phyloP scores from a whole-genome alignment of 2,888 invertebrate species.

The Pseudanteris insignis region DNA sequence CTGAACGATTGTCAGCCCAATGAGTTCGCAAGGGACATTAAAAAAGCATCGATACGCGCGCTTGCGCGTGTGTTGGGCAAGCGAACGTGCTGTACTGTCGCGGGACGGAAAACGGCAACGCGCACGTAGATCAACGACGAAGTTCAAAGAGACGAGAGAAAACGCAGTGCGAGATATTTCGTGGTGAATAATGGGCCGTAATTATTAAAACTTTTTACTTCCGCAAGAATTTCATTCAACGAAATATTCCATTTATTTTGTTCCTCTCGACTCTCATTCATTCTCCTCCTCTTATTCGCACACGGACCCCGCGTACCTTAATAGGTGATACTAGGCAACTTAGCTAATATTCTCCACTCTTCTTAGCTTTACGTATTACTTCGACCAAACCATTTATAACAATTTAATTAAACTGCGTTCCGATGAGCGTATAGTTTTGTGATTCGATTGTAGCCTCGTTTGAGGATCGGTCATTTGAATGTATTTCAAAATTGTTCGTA shows the following conservation, averaged over 20 bases:
- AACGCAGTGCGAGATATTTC: constrained; percentile 39
- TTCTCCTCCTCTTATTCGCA: constrained; percentile 40
- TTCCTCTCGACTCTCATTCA: constrained; percentile 34
- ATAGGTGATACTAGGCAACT: constrained; percentile 35
- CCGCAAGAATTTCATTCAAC: constrained; percentile 34
- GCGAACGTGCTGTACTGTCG: constrained; percentile 28
- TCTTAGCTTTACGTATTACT: no score
- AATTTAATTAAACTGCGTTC: no score
- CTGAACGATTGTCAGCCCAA: no score
- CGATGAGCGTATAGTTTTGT: no score
- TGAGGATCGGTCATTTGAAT: no score
- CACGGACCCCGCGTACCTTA: constrained; percentile 21
- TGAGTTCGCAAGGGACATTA: no score
- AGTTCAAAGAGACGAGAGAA: constrained; percentile 39
- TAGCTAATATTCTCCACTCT: constrained; percentile 34
- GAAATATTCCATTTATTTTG: constrained; percentile 37
- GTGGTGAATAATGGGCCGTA: constrained; percentile 39
- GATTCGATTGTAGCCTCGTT: no score
- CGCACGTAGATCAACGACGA: constrained; percentile 41
- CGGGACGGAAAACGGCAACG: constrained; percentile 30
- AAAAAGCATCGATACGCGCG: no score
- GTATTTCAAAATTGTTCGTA: no score
- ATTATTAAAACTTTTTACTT: constrained; percentile 40
- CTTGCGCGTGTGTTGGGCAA: no score
- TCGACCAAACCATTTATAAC: no score